Evolutionary conservation across 1,140 invertebrate genomes (phyloP).

Genomic region (Drosophila kurseongensis): DNA sequence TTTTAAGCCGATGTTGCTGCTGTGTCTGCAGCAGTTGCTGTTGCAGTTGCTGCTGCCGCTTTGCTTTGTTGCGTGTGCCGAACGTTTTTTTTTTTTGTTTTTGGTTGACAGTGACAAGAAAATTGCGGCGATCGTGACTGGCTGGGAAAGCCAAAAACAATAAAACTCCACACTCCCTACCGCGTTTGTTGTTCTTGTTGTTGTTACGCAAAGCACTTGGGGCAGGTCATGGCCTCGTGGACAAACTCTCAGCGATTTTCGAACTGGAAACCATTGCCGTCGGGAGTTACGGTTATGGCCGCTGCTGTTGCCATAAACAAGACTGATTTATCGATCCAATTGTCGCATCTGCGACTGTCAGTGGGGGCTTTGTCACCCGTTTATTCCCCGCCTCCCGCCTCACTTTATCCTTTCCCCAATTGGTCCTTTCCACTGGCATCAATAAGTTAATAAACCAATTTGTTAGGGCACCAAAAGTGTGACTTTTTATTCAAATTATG

Average conservation of each 20-base stretch:
- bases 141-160: conserved; percentile 77
- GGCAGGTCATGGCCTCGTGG: conserved; percentile 58
- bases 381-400: neutral
- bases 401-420: neutral
- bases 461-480: neutral
- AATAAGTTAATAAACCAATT: neutral
- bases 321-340: conserved; percentile 38
- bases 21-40: conserved; percentile 26
- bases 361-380: neutral
- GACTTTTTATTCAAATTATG: no score
- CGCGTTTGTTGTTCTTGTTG: conserved; percentile 46
- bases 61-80: conserved; percentile 63
- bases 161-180: conserved; percentile 18
- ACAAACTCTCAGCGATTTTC: conserved; percentile 1
- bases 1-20: conserved; percentile 42
- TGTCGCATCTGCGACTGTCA: conserved; percentile 4
- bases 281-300: conserved; percentile 9
- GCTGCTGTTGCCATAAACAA: conserved; percentile 22
- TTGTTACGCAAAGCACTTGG: conserved; percentile 72
- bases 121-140: conserved; percentile 77
- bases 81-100: conserved; percentile 15
- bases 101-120: conserved; percentile 76
- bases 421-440: neutral
- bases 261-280: conserved; percentile 7
- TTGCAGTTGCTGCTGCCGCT: conserved; percentile 19